Base-by-base conservation (phyloP, 2,797 vertebrate species). In the Gymnocypris eckloni region DNA sequence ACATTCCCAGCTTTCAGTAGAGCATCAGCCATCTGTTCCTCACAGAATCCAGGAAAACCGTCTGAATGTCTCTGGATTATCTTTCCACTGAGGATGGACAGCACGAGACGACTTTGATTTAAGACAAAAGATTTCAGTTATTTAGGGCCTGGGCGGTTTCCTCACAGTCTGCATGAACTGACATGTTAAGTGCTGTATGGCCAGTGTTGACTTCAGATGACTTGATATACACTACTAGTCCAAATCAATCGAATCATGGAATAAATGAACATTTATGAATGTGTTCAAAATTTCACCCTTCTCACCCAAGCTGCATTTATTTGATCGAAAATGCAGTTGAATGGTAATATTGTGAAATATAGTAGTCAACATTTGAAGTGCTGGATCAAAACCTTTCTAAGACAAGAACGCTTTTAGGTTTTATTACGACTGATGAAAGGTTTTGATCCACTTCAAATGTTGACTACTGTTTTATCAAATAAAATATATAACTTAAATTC, bases 21-120 rank as follows among this genome's bases (percentile, higher is more conserved):
- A 79, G 76, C 76, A 61, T 41, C 15, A 18, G 39, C 76, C 76
- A 79, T 79, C 76, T 79, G 76, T 43, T 78, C 76, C 56, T 18
- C 76, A 3, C 4, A 43, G 56, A 6, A 1, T 78, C 76, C 76
- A 59, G 52, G 76, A 41, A 78, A 25, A 61, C 6, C 25, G 76
- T 18, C 22, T 79, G 39, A 61, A 79, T 79, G 76, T 61, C 37
- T 79, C 54, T 79, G 76, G 76, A 45, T 79, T 45, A 18, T 43
- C 54, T 61, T 43, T 61, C 11, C 28, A 61, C 54, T 61, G 39
- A 61, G 59, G 76, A 43, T 61, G 76, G 76, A 61, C 13, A n/a
- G 54, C 37, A 59, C 10, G 45, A 41, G 75, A 78, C 22, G 48
- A 54, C 48, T 54, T 77, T 59, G 76, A 12, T 41, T 59, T 16